Percentiles rank a stretch among this genome's conserved stretches.
Evolutionary conservation across 2,888 invertebrate species (phyloP).

Genomic region (Cyaniris semiargus): DNA sequence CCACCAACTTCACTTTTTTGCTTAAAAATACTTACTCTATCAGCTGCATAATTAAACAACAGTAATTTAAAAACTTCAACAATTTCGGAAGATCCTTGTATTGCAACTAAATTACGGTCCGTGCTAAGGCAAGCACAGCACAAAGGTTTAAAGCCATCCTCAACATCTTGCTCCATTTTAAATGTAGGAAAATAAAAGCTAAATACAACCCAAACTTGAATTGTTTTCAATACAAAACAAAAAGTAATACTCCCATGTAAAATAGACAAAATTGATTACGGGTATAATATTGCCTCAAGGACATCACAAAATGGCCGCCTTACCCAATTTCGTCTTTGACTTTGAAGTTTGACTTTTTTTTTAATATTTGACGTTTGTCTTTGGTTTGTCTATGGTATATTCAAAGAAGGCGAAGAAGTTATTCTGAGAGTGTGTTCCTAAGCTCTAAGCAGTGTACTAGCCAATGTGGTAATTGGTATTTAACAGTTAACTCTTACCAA

Average conservation of each 20-base stretch:
- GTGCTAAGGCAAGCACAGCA: constrained; percentile 68
- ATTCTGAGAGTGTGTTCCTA: not conserved
- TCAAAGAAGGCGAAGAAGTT: not conserved
- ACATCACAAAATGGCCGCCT: constrained; percentile 80
- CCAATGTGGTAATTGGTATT: too few relatives aligned
- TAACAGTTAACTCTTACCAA: too few relatives aligned
- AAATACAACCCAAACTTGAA: constrained; percentile 45
- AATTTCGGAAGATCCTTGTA: constrained; percentile 55
- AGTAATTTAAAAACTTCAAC: constrained; percentile 65
- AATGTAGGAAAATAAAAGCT: constrained; percentile 38
- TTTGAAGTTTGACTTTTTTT: not conserved
- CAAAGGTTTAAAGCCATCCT: constrained; percentile 56
- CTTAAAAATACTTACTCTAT: constrained; percentile 55
- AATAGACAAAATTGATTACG: constrained; percentile 74
- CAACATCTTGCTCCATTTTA: constrained; percentile 72
- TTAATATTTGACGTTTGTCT: not conserved
- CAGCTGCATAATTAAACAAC: constrained; percentile 70
- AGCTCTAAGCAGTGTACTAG: too few relatives aligned
- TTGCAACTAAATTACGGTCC: constrained; percentile 61
- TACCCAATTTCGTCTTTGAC: constrained; percentile 42
- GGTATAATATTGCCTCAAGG: constrained; percentile 62
- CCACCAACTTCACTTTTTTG: not conserved
- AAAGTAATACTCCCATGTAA: constrained; percentile 80
- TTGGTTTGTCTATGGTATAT: not conserved
- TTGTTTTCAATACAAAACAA: constrained; percentile 71